Evolutionary conservation across 2,888 invertebrate species (phyloP).

Genomic region (Anarsia innoxiella): DNA sequence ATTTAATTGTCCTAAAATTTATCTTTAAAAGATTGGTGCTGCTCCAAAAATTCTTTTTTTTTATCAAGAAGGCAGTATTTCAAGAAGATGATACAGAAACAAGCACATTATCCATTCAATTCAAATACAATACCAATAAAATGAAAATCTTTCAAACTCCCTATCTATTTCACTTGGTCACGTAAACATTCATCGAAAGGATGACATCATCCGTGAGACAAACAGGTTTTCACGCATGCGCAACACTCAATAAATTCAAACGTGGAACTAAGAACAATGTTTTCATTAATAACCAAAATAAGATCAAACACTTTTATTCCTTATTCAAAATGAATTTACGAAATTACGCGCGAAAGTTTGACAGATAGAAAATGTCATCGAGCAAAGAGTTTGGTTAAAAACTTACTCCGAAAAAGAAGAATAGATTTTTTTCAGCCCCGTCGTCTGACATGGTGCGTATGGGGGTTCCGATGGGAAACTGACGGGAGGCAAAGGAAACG

Average conservation of each 20-base stretch:
- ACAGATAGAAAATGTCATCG: neutral
- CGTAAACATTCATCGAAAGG: constrained; percentile 19
- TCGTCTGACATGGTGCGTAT: constrained; percentile 44
- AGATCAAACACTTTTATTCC: neutral
- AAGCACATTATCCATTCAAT: too few relatives aligned
- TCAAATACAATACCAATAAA: too few relatives aligned
- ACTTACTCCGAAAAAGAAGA: constrained; percentile 56
- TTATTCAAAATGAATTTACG: constrained; percentile 1
- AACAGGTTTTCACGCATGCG: constrained; percentile 26
- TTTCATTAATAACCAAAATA: constrained; percentile 9
- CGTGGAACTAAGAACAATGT: constrained; percentile 13
- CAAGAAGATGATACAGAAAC: too few relatives aligned
- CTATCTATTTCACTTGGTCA: constrained; percentile 19
- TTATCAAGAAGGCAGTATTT: too few relatives aligned
- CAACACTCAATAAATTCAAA: constrained; percentile 13
- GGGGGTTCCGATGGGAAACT: constrained; percentile 38
- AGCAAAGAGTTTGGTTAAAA: constrained; percentile 9
- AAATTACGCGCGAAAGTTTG: neutral
- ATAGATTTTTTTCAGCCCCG: constrained; percentile 30
- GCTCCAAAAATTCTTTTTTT: too few relatives aligned
- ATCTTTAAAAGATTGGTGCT: too few relatives aligned
- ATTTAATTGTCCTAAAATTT: too few relatives aligned
- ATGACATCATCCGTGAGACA: constrained; percentile 30
- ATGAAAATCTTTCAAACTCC: too few relatives aligned
- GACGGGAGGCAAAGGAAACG: constrained; percentile 27